Evolutionary conservation across 2,888 invertebrate genomes (phyloP), one percentile per base, ranked within the genome.

Genomic region (Protophormia terraenovae): DNA sequence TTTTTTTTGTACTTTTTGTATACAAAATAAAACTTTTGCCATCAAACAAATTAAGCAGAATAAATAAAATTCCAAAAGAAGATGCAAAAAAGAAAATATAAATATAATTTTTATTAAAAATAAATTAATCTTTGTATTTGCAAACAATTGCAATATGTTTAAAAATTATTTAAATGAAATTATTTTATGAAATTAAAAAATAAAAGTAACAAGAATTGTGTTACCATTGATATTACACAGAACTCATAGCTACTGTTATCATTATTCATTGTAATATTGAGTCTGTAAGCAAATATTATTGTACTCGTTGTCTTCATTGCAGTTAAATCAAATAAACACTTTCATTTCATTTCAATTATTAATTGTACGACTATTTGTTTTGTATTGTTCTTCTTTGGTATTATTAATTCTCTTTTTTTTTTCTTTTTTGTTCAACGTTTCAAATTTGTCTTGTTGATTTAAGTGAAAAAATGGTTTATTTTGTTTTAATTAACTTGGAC

Each of bases 401-500:
- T 24, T 24, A 32, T 45, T 58, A n/a, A 32, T 45, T 24, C 4
- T 5, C 12, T 50, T 32, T 22, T 22, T 22, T 14, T 7, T 55
- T 22, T 29, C 19, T 22, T 27, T 32, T 62, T 38, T 45, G n/a
- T 58, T 47, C 27, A 32, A 50, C 32, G 10, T 29, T 16, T 64
- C 27, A 24, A n/a, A n/a, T n/a, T n/a, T 64, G 47, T 58, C 29
- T 50, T 75, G 35, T 84, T 71, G 47, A 53, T 60, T 72, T 80
- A 66, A 41, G 24, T 60, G 38, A 60, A 55, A 60, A 60, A 72
- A 19, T n/a, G 19, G 19, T 67, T 80, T 81, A 60, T 84, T 81
- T 72, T 66, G 22, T 72, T 76, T 80, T 66, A 84, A 84, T 80
- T 84, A 84, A 75, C 69, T 83, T 45, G 62, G 19, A 32, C 22